phyloP scores from a whole-genome alignment of 2,113 vertebrate species.

The Taurulus bubalis region DNA sequence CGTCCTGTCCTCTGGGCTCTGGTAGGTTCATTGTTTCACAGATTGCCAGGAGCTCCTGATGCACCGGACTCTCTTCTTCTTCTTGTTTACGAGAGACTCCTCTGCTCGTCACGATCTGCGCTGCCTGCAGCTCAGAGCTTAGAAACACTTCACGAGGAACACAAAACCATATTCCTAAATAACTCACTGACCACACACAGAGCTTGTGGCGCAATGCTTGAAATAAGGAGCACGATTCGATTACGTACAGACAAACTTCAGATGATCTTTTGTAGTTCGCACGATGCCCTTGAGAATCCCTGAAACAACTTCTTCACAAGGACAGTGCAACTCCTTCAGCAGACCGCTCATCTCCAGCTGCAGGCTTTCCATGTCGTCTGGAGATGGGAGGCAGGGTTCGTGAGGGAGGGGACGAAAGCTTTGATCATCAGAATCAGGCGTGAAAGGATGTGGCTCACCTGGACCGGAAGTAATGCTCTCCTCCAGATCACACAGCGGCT shows the following conservation, averaged over 20 bases:
- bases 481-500: constrained; percentile 86
- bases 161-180: not conserved
- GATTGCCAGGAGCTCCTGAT: constrained; percentile 85
- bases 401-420: not conserved
- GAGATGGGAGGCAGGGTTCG: not conserved
- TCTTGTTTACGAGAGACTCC: constrained; percentile 65
- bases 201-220: not conserved
- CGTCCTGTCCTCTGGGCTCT: constrained; percentile 77
- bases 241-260: constrained; percentile 90
- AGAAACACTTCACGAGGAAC: constrained; percentile 87
- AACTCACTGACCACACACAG: not conserved
- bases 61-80: constrained; percentile 76
- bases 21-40: constrained; percentile 85
- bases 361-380: constrained; percentile 88
- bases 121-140: constrained; percentile 95
- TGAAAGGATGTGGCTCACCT: constrained; percentile 56
- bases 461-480: constrained; percentile 85
- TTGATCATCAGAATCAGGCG: not conserved
- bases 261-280: constrained; percentile 85
- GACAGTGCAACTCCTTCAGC: constrained; percentile 93
- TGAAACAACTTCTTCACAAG: constrained; percentile 83
- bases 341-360: constrained; percentile 90
- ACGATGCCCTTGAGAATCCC: constrained; percentile 87
- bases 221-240: no score
- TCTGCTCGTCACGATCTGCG: constrained; percentile 87